Conservation (phyloP, 2,888 invertebrate species). For the Andrena camellia region DNA sequence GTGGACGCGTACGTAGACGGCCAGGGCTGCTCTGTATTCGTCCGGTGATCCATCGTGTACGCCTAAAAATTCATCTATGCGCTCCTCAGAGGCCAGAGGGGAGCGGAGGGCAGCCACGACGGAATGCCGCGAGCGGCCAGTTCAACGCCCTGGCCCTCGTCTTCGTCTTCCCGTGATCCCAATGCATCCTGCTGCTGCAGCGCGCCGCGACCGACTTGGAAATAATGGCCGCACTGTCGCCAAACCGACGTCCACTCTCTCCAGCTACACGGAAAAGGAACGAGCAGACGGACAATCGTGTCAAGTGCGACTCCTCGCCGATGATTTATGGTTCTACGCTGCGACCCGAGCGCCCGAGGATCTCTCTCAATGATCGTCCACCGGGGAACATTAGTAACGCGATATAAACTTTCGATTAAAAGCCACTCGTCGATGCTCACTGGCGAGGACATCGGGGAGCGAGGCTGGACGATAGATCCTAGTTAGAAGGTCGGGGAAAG, state of each 20-base stretch:
- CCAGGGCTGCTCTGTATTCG: slow-evolving; percentile 72
- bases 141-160: slow-evolving; percentile 77
- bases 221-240: slow-evolving; percentile 72
- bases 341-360: background rate
- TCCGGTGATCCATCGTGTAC: slow-evolving; percentile 70
- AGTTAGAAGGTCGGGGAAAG: background rate
- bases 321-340: slow-evolving; percentile 52
- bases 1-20: slow-evolving; percentile 30
- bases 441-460: background rate
- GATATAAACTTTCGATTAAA: slow-evolving; percentile 29
- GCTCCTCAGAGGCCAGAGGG: slow-evolving; percentile 32
- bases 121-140: slow-evolving; percentile 76
- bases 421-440: background rate
- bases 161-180: slow-evolving; percentile 63
- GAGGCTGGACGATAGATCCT: background rate
- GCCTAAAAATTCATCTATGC: slow-evolving; percentile 77
- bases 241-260: slow-evolving; percentile 51
- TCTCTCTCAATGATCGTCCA: background rate
- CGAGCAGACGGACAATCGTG: slow-evolving; percentile 47
- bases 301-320: slow-evolving; percentile 47
- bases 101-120: slow-evolving; percentile 53
- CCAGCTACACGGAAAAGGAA: slow-evolving; percentile 51
- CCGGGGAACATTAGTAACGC: slow-evolving; percentile 14
- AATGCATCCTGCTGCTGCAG: slow-evolving; percentile 52
- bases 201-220: slow-evolving; percentile 45